Evolutionary conservation across 1,140 invertebrate species (phyloP).

Genomic region (Heliconius eleuchia): DNA sequence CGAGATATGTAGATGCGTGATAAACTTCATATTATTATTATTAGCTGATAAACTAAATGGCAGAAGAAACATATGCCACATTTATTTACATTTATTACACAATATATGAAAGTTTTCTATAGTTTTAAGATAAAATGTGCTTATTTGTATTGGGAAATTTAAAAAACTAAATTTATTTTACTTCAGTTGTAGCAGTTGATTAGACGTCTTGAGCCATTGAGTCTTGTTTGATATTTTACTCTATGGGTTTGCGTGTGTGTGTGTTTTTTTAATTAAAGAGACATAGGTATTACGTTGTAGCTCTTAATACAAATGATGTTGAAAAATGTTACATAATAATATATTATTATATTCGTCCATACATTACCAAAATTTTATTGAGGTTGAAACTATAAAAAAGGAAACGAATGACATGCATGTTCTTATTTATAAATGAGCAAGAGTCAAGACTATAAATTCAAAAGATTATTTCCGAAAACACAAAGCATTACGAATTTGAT

Average conservation of each 20-base stretch:
- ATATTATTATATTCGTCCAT: neutral
- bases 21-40: conserved; percentile 14
- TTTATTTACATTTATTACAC: neutral
- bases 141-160: neutral
- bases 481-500: neutral
- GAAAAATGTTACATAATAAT: too few relatives aligned
- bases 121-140: neutral
- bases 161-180: neutral
- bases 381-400: neutral
- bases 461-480: neutral
- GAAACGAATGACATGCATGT: neutral
- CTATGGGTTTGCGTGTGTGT: too few relatives aligned
- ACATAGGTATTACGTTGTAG: too few relatives aligned
- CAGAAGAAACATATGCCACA: neutral
- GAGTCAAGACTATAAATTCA: neutral
- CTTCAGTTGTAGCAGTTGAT: too few relatives aligned
- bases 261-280: too few relatives aligned
- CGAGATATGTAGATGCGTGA: conserved; percentile 28
- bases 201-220: too few relatives aligned
- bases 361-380: neutral
- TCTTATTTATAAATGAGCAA: neutral
- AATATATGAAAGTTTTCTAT: neutral
- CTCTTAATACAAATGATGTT: too few relatives aligned
- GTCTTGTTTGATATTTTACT: too few relatives aligned
- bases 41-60: conserved; percentile 17